A percentile compares a stretch with the other conserved stretches of the same genome.
Conservation (phyloP, 2,888 invertebrate species). For the Zygogramma bicolorata region DNA sequence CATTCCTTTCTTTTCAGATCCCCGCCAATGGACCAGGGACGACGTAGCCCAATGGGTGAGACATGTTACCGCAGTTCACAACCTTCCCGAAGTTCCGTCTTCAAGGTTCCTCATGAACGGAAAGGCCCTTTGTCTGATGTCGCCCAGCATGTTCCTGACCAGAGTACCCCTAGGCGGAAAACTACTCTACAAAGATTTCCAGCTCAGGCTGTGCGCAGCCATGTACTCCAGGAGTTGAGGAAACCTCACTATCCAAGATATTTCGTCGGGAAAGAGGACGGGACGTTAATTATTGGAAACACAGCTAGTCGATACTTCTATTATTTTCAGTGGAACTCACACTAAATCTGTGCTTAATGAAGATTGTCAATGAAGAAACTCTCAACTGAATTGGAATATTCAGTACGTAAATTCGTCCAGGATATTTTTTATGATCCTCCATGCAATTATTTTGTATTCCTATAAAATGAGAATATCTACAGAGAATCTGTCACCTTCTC, state of each 20-base stretch:
- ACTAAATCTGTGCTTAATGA: neutral
- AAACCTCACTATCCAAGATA: neutral
- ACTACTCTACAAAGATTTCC: constrained; percentile 77
- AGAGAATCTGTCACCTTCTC: too few relatives aligned
- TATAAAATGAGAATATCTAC: too few relatives aligned
- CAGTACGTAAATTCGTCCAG: too few relatives aligned
- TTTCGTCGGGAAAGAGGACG: neutral
- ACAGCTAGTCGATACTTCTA: neutral
- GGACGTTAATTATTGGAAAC: neutral
- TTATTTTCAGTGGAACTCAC: neutral
- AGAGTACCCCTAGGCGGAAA: constrained; percentile 79
- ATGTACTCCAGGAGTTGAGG: constrained; percentile 66
- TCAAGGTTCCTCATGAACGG: constrained; percentile 84
- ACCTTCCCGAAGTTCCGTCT: constrained; percentile 70
- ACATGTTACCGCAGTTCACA: constrained; percentile 71
- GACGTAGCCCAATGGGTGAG: constrained; percentile 78
- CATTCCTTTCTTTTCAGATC: constrained; percentile 77
- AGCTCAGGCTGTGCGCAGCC: constrained; percentile 77
- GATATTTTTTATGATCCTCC: too few relatives aligned
- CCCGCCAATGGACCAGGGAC: constrained; percentile 77
- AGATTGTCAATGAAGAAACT: too few relatives aligned
- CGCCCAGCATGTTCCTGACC: constrained; percentile 79
- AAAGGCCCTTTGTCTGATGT: constrained; percentile 83
- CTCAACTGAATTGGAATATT: too few relatives aligned
- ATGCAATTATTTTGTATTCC: too few relatives aligned